phyloP scores from a whole-genome alignment of 2,113 vertebrate species.

The Ailurus styani region DNA sequence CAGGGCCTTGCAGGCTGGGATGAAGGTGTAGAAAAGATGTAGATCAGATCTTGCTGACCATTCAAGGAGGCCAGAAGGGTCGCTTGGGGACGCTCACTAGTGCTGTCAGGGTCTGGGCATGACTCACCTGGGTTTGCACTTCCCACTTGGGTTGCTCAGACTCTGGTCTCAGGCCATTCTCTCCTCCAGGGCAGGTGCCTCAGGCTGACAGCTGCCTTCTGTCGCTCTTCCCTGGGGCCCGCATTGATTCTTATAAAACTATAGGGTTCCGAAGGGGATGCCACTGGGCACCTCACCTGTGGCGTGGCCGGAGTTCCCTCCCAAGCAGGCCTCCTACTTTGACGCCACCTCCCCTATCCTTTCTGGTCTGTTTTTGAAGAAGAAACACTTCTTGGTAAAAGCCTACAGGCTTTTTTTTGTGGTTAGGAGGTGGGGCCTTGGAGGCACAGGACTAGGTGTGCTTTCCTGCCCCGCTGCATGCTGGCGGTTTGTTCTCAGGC shows the following conservation, averaged over 20 bases:
- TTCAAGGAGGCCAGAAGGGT: background rate
- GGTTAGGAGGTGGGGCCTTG: background rate
- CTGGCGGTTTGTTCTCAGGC: background rate
- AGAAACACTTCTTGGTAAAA: background rate
- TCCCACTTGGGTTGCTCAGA: background rate
- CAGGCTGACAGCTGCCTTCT: background rate
- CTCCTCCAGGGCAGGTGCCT: background rate
- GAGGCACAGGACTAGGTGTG: background rate
- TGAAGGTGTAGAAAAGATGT: background rate
- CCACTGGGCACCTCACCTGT: background rate
- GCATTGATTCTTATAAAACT: too few species aligned
- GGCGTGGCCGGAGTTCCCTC: rapidly evolving
- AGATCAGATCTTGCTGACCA: background rate
- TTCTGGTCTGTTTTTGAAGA: background rate
- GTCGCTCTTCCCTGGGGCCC: too few species aligned
- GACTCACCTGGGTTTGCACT: background rate
- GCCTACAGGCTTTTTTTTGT: background rate
- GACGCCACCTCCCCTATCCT: background rate
- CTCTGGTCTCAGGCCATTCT: background rate
- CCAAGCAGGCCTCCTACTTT: background rate
- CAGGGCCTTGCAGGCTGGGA: background rate
- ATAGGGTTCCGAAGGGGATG: background rate
- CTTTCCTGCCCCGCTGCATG: background rate
- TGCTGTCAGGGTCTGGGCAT: background rate
- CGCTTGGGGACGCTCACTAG: background rate